These are phyloP conservation scores for Zaprionus davidi DNA, from an alignment of 1,140 invertebrate genomes.

Conservation along the genomic window DNA sequence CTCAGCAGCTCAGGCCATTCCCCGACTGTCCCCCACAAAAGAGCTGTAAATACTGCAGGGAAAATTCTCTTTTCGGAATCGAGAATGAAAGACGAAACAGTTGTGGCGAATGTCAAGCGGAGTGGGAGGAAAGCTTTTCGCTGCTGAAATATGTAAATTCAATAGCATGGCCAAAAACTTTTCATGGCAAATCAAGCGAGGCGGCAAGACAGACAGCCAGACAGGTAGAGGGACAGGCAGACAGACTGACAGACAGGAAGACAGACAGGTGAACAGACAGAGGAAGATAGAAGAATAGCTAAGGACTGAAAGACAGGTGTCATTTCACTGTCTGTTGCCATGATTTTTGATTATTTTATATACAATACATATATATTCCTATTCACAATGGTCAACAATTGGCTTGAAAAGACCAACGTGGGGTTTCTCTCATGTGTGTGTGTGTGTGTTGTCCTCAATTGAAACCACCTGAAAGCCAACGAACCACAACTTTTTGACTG, in stretches of 20 bases:
- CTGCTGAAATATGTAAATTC: conserved; percentile 65
- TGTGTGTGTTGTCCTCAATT: conserved; percentile 16
- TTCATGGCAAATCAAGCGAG: conserved; percentile 54
- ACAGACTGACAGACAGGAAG: conserved; percentile 20
- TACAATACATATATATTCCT: neutral
- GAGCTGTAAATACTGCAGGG: conserved; percentile 28
- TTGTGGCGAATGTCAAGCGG: conserved; percentile 37
- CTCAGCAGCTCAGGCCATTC: neutral
- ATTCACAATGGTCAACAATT: conserved; percentile 52
- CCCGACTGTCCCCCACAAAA: neutral
- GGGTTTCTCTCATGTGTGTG: conserved; percentile 10
- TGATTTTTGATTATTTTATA: conserved; percentile 79
- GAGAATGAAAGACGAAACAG: conserved; percentile 28
- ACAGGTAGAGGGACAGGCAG: conserved; percentile 11
- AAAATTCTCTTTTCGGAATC: conserved; percentile 15
- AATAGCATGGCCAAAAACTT: conserved; percentile 53
- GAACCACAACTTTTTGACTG: conserved; percentile 30
- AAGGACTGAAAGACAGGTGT: conserved; percentile 55
- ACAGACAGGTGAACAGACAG: conserved; percentile 30
- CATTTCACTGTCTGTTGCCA: conserved; percentile 68
- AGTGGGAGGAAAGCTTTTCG: conserved; percentile 47
- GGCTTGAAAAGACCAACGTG: conserved; percentile 38
- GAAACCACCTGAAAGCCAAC: conserved; percentile 41
- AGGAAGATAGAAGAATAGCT: neutral
- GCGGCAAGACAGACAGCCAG: conserved; percentile 34